Conservation (phyloP, 2,113 vertebrate species). For the Meleagris gallopavo region DNA sequence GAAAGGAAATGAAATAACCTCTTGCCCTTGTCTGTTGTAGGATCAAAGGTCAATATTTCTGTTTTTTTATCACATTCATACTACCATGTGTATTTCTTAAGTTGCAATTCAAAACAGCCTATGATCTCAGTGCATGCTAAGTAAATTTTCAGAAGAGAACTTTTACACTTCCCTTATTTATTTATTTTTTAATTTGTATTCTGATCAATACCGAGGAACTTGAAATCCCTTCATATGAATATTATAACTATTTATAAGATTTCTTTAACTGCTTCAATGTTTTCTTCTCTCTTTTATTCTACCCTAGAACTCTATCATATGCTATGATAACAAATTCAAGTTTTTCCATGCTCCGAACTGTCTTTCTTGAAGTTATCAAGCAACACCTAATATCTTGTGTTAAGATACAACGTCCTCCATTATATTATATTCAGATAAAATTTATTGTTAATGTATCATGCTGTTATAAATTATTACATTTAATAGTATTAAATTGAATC, state of each 20-base stretch:
- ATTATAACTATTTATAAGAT: background rate
- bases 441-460: background rate
- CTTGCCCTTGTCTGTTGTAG: background rate
- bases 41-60: background rate
- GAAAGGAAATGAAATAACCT: background rate
- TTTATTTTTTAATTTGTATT: background rate
- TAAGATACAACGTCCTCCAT: background rate
- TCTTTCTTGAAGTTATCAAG: background rate
- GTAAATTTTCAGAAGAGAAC: background rate
- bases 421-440: background rate
- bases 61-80: background rate
- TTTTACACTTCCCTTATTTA: background rate
- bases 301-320: background rate
- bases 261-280: background rate
- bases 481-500: background rate
- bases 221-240: background rate
- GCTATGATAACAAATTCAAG: conserved; percentile 1
- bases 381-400: background rate
- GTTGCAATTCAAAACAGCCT: background rate
- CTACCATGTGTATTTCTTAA: background rate
- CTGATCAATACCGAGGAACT: background rate
- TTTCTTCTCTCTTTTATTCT: background rate
- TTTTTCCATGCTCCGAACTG: background rate
- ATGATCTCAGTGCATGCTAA: background rate
- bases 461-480: background rate